Conservation (phyloP, 2,888 invertebrate genomes). For the Carterocephalus palaemon region DNA sequence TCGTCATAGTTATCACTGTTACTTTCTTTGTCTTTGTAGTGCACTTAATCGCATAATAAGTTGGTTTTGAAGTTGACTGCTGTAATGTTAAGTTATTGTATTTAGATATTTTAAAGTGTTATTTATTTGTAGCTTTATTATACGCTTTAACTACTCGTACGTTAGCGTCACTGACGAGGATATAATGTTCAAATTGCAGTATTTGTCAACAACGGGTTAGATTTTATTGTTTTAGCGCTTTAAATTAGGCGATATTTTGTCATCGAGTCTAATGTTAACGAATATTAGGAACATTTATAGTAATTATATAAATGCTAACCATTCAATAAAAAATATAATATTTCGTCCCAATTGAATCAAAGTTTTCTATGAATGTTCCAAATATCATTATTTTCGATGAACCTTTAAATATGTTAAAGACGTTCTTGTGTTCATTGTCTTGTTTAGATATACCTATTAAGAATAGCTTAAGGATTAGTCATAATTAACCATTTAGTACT, state of each 20-base stretch:
- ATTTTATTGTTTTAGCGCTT: conserved; percentile 57
- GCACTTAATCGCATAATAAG: conserved; percentile 40
- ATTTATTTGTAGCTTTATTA: conserved; percentile 77
- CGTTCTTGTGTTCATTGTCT: conserved; percentile 52
- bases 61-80: conserved; percentile 71
- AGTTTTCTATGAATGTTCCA: no score
- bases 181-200: conserved; percentile 50
- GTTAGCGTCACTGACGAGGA: conserved; percentile 50
- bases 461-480: conserved; percentile 31
- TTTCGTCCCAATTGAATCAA: no score
- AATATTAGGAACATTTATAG: neutral
- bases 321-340: no score
- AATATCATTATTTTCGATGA: neutral
- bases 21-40: conserved; percentile 35
- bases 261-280: conserved; percentile 40
- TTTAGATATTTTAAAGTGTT: conserved; percentile 77
- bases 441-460: conserved; percentile 36
- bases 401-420: conserved; percentile 9
- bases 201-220: conserved; percentile 64
- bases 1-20: conserved; percentile 16
- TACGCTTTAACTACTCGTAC: conserved; percentile 59
- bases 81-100: conserved; percentile 77
- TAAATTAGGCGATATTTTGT: conserved; percentile 43
- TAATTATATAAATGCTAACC: neutral
- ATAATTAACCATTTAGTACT: conserved; percentile 32